phyloP scores from a whole-genome alignment of 2,113 vertebrate species.

The Hassar affinis region DNA sequence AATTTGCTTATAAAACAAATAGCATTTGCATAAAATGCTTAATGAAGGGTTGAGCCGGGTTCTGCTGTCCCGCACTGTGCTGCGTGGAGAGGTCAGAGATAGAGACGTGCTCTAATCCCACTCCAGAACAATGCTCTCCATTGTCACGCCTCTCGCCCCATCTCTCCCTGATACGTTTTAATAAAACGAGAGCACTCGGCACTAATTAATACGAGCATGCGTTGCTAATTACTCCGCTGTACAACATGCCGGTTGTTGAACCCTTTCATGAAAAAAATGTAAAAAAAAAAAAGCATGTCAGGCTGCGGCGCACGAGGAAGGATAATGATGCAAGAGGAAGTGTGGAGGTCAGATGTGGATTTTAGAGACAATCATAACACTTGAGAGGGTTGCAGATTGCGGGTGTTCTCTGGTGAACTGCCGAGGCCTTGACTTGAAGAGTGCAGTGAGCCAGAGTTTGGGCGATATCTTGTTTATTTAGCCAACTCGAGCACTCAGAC shows the following conservation, averaged over 20 bases:
- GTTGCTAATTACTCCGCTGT: slow-evolving; percentile 89
- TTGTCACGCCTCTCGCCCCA: slow-evolving; percentile 53
- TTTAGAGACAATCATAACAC: neutral
- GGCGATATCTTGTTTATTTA: neutral
- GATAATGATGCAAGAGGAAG: slow-evolving; percentile 9
- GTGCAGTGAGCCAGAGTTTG: neutral
- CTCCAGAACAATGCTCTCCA: slow-evolving; percentile 70
- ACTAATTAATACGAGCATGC: slow-evolving; percentile 96
- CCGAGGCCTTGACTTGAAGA: neutral
- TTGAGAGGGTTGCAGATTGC: neutral
- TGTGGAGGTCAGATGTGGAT: neutral
- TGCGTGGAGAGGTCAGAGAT: slow-evolving; percentile 81
- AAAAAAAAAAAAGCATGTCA: slow-evolving; percentile 63
- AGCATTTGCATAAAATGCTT: slow-evolving; percentile 96
- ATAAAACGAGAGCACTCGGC: slow-evolving; percentile 93
- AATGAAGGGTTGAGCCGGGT: slow-evolving; percentile 88
- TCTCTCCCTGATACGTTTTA: slow-evolving; percentile 82
- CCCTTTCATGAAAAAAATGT: slow-evolving; percentile 62
- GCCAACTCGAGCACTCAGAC: neutral
- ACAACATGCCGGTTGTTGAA: slow-evolving; percentile 84
- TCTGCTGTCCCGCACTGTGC: slow-evolving; percentile 77
- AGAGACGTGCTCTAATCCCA: slow-evolving; percentile 77
- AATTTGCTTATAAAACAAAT: slow-evolving; percentile 97
- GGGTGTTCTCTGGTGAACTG: neutral
- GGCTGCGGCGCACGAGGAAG: slow-evolving; percentile 18